Evolutionary conservation across 2,797 vertebrate genomes (phyloP).

Genomic region (Anguilla marmorata): DNA sequence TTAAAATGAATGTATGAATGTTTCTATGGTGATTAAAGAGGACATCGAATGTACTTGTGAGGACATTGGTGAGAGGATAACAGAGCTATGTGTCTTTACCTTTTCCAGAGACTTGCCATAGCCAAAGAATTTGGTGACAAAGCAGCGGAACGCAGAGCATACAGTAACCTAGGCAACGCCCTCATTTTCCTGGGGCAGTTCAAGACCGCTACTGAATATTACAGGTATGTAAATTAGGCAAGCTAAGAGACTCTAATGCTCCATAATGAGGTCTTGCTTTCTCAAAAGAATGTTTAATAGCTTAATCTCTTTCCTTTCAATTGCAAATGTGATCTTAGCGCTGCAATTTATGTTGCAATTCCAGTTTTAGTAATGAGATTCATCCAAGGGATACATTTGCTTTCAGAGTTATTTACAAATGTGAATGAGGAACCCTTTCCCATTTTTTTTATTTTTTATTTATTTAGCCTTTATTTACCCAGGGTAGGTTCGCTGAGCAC

Average conservation of each 20-base stretch:
- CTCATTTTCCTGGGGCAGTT: constrained; percentile 94
- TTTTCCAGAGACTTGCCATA: constrained; percentile 87
- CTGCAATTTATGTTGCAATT: neutral
- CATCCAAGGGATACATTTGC: neutral
- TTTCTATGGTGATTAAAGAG: neutral
- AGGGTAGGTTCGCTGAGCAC: too few relatives aligned
- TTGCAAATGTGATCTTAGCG: neutral
- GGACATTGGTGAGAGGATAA: neutral
- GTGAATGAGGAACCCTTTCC: neutral
- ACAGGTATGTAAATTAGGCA: constrained; percentile 74
- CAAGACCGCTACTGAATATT: constrained; percentile 88
- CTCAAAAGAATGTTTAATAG: neutral
- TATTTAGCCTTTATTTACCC: too few relatives aligned
- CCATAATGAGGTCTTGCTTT: neutral
- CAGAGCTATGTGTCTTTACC: constrained; percentile 27
- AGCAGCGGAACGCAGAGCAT: constrained; percentile 89
- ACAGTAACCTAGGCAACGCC: constrained; percentile 96
- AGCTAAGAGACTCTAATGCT: neutral
- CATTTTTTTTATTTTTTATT: too few relatives aligned
- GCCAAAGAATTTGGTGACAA: constrained; percentile 98
- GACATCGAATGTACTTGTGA: neutral
- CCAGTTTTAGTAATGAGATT: neutral
- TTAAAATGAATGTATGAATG: neutral
- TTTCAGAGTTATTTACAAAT: neutral
- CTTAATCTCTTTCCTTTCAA: neutral